Evolutionary conservation across 2,888 invertebrate species (phyloP).

Genomic region (Teleiodes luculella): DNA sequence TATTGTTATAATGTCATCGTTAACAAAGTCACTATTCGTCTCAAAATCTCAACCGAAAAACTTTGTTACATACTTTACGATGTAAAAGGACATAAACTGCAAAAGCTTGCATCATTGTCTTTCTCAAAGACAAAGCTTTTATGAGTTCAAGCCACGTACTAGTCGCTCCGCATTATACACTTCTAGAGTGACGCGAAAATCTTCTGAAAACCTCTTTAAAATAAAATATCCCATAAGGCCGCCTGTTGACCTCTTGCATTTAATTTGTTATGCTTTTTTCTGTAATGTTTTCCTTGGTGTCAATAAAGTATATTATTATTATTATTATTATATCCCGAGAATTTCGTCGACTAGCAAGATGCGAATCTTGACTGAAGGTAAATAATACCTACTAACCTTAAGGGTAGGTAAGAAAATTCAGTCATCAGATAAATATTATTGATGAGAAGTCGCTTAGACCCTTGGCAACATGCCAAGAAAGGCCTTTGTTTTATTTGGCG

Average conservation of each 20-base stretch:
- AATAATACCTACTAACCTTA: no score
- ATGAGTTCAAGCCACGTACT: background rate
- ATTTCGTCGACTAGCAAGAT: no score
- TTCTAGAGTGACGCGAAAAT: background rate
- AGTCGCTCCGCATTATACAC: background rate
- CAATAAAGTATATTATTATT: no score
- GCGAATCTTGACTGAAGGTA: no score
- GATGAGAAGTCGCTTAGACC: slow-evolving; percentile 53
- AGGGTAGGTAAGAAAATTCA: slow-evolving; percentile 33
- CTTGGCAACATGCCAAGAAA: slow-evolving; percentile 54
- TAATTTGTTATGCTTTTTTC: no score
- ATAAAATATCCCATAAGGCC: no score
- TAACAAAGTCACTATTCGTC: background rate
- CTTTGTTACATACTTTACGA: background rate
- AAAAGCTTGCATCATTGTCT: background rate
- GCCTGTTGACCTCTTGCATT: no score
- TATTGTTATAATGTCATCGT: background rate
- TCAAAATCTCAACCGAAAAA: background rate
- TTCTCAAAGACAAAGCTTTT: background rate
- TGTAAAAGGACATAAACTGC: background rate
- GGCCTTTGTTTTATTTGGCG: slow-evolving; percentile 45
- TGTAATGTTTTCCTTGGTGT: no score
- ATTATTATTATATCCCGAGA: no score
- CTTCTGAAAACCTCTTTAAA: background rate
- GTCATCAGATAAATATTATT: slow-evolving; percentile 53